Conservation (phyloP, 2,888 invertebrate species). For the Drosophila meridiana region DNA sequence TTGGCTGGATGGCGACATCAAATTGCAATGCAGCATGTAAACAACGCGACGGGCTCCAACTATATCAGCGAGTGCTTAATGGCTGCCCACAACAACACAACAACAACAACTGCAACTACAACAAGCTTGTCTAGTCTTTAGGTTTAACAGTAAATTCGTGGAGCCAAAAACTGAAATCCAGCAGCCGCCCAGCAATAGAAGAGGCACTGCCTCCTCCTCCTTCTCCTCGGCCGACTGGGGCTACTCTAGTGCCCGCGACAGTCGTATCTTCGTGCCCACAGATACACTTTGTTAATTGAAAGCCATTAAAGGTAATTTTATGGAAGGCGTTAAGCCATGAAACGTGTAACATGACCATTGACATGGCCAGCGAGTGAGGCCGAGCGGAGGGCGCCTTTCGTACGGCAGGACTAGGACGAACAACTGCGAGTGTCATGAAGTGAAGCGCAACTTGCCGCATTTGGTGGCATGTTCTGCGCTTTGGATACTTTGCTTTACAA, state of each 20-base stretch:
- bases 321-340: constrained; percentile 85
- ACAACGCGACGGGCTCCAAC: constrained; percentile 38
- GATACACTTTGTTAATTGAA: constrained; percentile 85
- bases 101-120: constrained; percentile 4
- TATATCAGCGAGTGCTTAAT: constrained; percentile 50
- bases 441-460: constrained; percentile 61
- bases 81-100: constrained; percentile 32
- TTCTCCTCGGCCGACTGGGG: constrained; percentile 45
- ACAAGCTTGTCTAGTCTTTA: constrained; percentile 19
- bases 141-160: constrained; percentile 67
- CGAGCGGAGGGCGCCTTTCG: background rate
- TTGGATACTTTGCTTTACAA: constrained; percentile 64
- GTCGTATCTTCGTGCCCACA: constrained; percentile 72
- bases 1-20: constrained; percentile 82
- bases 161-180: constrained; percentile 28
- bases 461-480: constrained; percentile 49
- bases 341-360: constrained; percentile 84
- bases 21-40: constrained; percentile 62
- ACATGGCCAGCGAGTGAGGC: constrained; percentile 57
- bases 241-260: constrained; percentile 16
- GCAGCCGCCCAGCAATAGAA: constrained; percentile 34
- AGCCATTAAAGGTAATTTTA: constrained; percentile 86
- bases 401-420: constrained; percentile 37
- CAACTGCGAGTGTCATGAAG: constrained; percentile 50
- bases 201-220: constrained; percentile 55